Evolutionary conservation across 2,113 vertebrate genomes (phyloP).

Genomic region (Atlantisia rogersi): DNA sequence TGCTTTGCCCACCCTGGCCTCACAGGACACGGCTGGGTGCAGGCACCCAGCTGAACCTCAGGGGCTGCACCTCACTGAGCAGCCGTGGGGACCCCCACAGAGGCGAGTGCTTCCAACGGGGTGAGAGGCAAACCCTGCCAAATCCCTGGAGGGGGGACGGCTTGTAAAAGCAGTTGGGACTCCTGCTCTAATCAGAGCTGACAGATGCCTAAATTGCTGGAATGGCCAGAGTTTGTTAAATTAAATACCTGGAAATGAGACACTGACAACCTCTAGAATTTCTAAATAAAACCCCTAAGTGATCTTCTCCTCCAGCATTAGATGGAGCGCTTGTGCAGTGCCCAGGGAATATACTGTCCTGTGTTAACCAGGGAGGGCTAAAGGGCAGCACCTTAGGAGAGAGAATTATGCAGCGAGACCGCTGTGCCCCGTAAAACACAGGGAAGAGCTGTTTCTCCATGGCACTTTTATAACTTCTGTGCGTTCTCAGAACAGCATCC

Average conservation of each 20-base stretch:
- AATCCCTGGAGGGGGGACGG: background rate
- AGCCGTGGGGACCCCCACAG: rapidly evolving
- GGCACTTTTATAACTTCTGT: background rate
- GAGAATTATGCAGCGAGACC: background rate
- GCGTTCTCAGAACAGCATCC: background rate
- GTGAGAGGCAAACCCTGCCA: background rate
- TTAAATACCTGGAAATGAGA: slow-evolving; percentile 2
- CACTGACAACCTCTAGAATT: background rate
- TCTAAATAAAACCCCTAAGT: background rate
- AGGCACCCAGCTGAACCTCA: no score
- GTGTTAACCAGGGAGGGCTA: background rate
- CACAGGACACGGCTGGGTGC: rapidly evolving
- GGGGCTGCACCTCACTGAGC: background rate
- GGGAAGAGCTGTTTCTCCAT: background rate
- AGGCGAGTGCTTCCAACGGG: background rate
- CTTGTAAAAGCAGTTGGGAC: background rate
- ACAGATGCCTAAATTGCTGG: slow-evolving; percentile 56
- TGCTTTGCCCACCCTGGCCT: background rate
- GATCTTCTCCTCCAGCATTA: background rate
- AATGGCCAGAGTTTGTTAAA: slow-evolving; percentile 14
- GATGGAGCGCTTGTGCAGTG: background rate
- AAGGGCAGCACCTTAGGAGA: background rate
- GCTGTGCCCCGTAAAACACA: background rate
- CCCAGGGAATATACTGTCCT: background rate
- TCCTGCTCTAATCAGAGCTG: slow-evolving; percentile 55